phyloP scores from a whole-genome alignment of 1,140 invertebrate genomes.

The Pygmarrhopalites habei region DNA sequence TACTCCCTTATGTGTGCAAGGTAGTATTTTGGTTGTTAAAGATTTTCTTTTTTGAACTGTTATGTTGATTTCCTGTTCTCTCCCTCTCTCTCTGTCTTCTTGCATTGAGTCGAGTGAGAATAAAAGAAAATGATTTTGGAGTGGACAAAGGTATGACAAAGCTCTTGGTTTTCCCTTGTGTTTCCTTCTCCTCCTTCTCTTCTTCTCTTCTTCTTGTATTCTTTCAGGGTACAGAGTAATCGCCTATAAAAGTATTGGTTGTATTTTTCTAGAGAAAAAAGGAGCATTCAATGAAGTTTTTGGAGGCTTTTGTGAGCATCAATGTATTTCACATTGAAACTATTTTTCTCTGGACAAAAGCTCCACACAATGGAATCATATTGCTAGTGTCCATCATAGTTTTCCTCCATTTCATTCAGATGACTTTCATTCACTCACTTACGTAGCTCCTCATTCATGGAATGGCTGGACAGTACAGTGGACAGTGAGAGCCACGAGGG shows the following conservation, averaged over 20 bases:
- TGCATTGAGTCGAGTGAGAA: background rate
- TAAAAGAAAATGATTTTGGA: background rate
- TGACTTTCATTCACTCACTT: conserved; percentile 5
- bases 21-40: too few relatives aligned
- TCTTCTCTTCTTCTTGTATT: background rate
- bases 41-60: too few relatives aligned
- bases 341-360: conserved; percentile 9
- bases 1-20: too few relatives aligned
- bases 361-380: conserved; percentile 7
- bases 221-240: background rate
- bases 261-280: too few relatives aligned
- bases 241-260: too few relatives aligned
- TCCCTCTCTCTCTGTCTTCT: background rate
- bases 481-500: too few relatives aligned
- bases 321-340: conserved; percentile 6
- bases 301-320: background rate
- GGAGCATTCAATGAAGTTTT: conserved; percentile 5
- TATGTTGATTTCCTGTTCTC: conserved; percentile 12
- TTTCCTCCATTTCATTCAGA: conserved; percentile 1
- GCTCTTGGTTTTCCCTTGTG: background rate
- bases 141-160: background rate
- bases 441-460: conserved; percentile 8
- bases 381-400: background rate
- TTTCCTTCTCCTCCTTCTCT: background rate
- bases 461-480: background rate